phyloP scores from a whole-genome alignment of 2,113 vertebrate genomes.

The Cynocephalus volans region DNA sequence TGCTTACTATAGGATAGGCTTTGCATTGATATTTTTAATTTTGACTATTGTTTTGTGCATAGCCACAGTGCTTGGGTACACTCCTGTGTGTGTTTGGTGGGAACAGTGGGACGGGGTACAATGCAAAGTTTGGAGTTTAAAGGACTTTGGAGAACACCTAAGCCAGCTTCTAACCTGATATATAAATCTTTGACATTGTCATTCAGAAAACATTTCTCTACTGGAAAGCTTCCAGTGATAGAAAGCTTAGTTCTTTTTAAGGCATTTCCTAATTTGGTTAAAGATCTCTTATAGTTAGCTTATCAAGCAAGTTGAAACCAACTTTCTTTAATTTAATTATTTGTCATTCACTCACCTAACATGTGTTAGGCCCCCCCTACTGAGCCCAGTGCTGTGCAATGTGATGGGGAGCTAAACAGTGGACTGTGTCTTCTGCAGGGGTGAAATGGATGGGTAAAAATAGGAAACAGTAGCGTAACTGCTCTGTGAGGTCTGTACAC shows the following conservation, averaged over 20 bases:
- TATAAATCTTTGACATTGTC: constrained; percentile 18
- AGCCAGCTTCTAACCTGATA: background rate
- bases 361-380: background rate
- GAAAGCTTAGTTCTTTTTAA: constrained; percentile 8
- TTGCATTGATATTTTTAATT: constrained; percentile 31
- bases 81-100: background rate
- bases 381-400: background rate
- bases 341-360: background rate
- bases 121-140: background rate
- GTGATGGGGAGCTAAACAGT: background rate
- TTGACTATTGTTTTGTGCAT: background rate
- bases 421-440: background rate
- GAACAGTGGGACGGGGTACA: background rate
- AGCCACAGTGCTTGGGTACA: background rate
- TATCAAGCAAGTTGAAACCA: constrained; percentile 30
- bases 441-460: background rate
- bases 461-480: background rate
- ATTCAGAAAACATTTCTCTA: background rate
- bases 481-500: background rate
- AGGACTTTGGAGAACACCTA: constrained; percentile 8
- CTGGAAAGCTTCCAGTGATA: constrained; percentile 36
- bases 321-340: background rate
- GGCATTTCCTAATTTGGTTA: constrained; percentile 12
- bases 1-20: constrained; percentile 10
- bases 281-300: background rate